Base-by-base conservation (phyloP, 2,888 invertebrate genomes). In the Drosophila fulvimacula region DNA sequence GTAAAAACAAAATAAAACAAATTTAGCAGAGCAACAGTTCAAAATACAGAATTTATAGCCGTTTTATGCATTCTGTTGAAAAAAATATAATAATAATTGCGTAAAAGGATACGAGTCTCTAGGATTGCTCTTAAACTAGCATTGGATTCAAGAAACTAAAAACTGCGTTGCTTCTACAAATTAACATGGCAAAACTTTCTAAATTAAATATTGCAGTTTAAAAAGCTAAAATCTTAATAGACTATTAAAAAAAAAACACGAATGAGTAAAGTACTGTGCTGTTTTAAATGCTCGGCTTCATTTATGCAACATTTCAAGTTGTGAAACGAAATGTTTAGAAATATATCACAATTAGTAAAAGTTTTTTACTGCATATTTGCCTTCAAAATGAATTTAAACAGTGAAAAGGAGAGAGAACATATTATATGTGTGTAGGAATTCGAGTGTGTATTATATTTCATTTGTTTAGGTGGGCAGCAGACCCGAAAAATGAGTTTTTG, bases 281-380 rank as follows among this genome's bases (percentile, higher is more conserved):
- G 79, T 79, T 75, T 69, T 68, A 55, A 79, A 82, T 60, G 49
- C 77, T 81, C 78, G 62, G 71, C 71, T 85, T 76, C 42, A 60
- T 69, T 79, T 72, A 86, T 81, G 75, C 61, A 73, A 79, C 84
- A 85, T 80, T 81, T 81, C 83, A 78, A 64, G 68, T 74, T 63
- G 71, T 88, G 55, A 85, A 82, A 82, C 82, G 84, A 86, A 90
- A 91, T 90, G 86, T 88, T 87, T 81, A 91, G 89, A 91, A 91
- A 86, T 90, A 91, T 86, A 86, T 90, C 91, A 90, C 90, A 90
- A 91, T 90, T 89, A 84, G 89, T 91, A 90, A 90, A 87, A 77
- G 84, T 79, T 71, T 82, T 82, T 79, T 76, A 78, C 85, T 86
- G 86, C 86, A 66, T 86, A 76, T 79, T 74, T 69, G 69, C 76